A percentile compares a stretch with the other conserved stretches of the same genome.
Evolutionary conservation across 2,113 vertebrate species (phyloP).

Genomic region (Cinclus cinclus): DNA sequence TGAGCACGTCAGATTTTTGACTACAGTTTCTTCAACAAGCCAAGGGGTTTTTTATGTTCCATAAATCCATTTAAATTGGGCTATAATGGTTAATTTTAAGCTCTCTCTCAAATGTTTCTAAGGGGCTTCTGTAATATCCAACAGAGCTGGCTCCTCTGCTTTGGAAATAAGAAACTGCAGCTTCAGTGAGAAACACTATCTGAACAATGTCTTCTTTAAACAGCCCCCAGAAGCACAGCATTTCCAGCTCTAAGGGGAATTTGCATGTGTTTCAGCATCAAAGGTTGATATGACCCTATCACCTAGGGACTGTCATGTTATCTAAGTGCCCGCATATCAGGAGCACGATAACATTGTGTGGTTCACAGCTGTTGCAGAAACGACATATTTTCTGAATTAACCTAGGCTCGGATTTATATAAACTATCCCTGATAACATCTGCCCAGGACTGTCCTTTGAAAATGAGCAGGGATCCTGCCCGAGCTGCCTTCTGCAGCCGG

Average conservation of each 20-base stretch:
- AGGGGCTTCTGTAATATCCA: constrained; percentile 12
- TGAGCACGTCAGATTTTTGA: background rate
- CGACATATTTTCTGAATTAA: constrained; percentile 54
- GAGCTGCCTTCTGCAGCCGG: background rate
- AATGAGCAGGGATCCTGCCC: background rate
- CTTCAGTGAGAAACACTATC: background rate
- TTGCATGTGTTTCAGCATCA: constrained; percentile 54
- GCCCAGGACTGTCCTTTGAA: constrained; percentile 22
- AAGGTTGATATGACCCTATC: constrained; percentile 31
- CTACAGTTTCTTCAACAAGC: background rate
- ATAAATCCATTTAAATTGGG: constrained; percentile 4
- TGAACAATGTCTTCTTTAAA: constrained; percentile 45
- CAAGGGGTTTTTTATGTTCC: background rate
- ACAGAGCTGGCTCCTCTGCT: constrained; percentile 17
- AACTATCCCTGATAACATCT: constrained; percentile 50
- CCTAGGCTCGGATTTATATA: constrained; percentile 22
- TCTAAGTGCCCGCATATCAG: constrained; percentile 43
- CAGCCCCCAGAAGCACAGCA: background rate
- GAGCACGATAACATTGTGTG: constrained; percentile 54
- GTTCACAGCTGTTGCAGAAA: constrained; percentile 25
- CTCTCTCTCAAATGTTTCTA: background rate
- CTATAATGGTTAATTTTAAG: constrained; percentile 35
- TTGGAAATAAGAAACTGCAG: constrained; percentile 24
- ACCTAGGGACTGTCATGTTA: constrained; percentile 48
- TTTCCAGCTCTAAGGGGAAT: constrained; percentile 52